Conservation (phyloP, 2,797 vertebrate species). For the Hafferia zeledoni region DNA sequence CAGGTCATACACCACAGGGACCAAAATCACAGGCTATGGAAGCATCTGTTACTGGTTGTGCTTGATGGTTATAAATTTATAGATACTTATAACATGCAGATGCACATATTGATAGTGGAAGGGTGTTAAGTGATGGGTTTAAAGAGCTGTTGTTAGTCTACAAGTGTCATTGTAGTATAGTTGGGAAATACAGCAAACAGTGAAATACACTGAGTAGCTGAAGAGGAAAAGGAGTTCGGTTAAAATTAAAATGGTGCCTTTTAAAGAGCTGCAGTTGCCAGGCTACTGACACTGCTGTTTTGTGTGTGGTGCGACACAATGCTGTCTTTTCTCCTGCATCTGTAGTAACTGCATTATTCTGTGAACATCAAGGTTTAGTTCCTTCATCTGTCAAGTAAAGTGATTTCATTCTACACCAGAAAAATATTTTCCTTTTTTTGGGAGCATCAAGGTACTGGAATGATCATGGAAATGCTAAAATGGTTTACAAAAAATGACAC, state of each 20-base stretch:
- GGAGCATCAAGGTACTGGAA: constrained; percentile 25
- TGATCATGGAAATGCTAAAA: constrained; percentile 65
- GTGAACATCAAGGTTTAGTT: constrained; percentile 33
- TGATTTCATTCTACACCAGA: constrained; percentile 4
- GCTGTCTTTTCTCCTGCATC: constrained; percentile 39
- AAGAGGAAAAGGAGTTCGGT: background rate
- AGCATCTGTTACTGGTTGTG: background rate
- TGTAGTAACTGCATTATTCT: constrained; percentile 53
- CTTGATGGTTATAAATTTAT: background rate
- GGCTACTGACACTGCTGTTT: constrained; percentile 62
- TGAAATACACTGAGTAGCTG: background rate
- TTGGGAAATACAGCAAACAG: background rate
- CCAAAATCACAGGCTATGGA: background rate
- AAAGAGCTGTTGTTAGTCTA: background rate
- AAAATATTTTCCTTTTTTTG: constrained; percentile 19
- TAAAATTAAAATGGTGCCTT: constrained; percentile 53
- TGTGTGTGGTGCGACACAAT: background rate
- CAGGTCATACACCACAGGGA: background rate
- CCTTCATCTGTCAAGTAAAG: constrained; percentile 32
- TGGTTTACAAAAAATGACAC: constrained; percentile 62
- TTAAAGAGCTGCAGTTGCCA: constrained; percentile 74
- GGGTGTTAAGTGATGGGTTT: background rate
- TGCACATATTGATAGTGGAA: background rate
- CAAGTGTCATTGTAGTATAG: background rate
- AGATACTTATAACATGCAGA: background rate